These are phyloP conservation scores for Cinara cedri DNA, from an alignment of 2,888 invertebrate genomes.

Conservation along the genomic window DNA sequence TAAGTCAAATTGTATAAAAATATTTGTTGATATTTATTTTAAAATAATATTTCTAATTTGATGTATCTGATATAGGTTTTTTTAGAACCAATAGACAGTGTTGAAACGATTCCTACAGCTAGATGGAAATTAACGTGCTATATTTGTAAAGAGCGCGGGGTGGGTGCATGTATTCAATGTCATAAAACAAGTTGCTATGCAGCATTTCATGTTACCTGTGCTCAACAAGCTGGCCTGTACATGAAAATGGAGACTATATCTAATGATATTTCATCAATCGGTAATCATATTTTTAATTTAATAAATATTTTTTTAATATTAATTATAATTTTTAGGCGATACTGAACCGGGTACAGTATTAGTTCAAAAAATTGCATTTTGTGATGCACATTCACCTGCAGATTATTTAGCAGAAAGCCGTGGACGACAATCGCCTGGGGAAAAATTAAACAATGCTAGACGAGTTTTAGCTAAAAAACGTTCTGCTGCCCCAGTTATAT, in stretches of 20 bases:
- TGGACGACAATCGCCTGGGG: slow-evolving; percentile 58
- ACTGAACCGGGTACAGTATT: slow-evolving; percentile 70
- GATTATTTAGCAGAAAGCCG: slow-evolving; percentile 65
- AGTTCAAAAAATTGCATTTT: slow-evolving; percentile 94
- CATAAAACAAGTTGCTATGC: slow-evolving; percentile 95
- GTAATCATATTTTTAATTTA: not conserved
- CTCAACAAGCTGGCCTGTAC: slow-evolving; percentile 91
- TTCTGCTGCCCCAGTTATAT: slow-evolving; percentile 86
- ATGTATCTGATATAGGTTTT: slow-evolving; percentile 67
- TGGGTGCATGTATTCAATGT: slow-evolving; percentile 98
- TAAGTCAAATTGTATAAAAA: slow-evolving; percentile 62
- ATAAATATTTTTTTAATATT: not conserved
- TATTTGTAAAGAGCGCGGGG: slow-evolving; percentile 90
- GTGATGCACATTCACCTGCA: slow-evolving; percentile 89
- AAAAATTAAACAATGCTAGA: slow-evolving; percentile 67
- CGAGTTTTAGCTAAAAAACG: slow-evolving; percentile 87
- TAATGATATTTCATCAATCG: slow-evolving; percentile 61
- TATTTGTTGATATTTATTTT: not conserved
- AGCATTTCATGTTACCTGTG: slow-evolving; percentile 99
- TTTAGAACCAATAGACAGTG: slow-evolving; percentile 96
- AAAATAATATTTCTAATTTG: not conserved
- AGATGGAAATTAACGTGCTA: slow-evolving; percentile 96
- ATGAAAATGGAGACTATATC: slow-evolving; percentile 96
- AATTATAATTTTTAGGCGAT: slow-evolving; percentile 29
- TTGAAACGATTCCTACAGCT: slow-evolving; percentile 93